A percentile compares a stretch with the other conserved stretches of the same genome.
phyloP scores from a whole-genome alignment of 2,888 invertebrate genomes.

The Tholera decimalis region DNA sequence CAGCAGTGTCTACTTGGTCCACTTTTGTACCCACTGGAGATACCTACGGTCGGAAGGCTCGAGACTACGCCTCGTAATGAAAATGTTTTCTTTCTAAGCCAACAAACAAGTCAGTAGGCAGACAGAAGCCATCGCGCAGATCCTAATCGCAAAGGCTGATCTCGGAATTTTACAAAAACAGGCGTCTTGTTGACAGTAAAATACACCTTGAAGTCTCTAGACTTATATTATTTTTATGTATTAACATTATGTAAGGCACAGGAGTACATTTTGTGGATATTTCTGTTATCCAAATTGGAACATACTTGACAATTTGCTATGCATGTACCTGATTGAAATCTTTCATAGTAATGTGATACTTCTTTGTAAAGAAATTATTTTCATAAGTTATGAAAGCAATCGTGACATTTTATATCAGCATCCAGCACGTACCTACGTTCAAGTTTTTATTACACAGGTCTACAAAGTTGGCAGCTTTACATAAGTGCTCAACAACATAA shows the following conservation, averaged over 20 bases:
- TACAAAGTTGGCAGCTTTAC: slow-evolving; percentile 32
- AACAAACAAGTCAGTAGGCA: slow-evolving; percentile 49
- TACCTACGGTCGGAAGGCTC: slow-evolving; percentile 2
- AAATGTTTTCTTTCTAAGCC: slow-evolving; percentile 53
- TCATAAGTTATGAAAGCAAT: background rate
- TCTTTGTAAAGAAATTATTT: background rate
- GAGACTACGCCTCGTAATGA: slow-evolving; percentile 34
- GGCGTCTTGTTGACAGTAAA: slow-evolving; percentile 28
- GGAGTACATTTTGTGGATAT: background rate
- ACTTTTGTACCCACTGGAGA: slow-evolving; percentile 17
- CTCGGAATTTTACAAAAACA: slow-evolving; percentile 47
- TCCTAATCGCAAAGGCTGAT: slow-evolving; percentile 48
- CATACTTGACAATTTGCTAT: background rate
- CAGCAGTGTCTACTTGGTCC: slow-evolving; percentile 42
- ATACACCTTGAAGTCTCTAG: slow-evolving; percentile 11
- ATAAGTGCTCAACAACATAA: slow-evolving; percentile 14
- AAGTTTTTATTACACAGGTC: slow-evolving; percentile 14
- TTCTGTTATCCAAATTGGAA: background rate
- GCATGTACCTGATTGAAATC: background rate
- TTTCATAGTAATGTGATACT: background rate
- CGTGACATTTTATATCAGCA: background rate
- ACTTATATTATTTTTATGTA: slow-evolving; percentile 2
- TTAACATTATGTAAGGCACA: background rate
- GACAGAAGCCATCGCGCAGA: slow-evolving; percentile 25
- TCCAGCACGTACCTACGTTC: slow-evolving; percentile 1